Evolutionary conservation across 2,888 invertebrate species (phyloP), one percentile per base, ranked within the genome.

Genomic region (Melinopterus prodromus): DNA sequence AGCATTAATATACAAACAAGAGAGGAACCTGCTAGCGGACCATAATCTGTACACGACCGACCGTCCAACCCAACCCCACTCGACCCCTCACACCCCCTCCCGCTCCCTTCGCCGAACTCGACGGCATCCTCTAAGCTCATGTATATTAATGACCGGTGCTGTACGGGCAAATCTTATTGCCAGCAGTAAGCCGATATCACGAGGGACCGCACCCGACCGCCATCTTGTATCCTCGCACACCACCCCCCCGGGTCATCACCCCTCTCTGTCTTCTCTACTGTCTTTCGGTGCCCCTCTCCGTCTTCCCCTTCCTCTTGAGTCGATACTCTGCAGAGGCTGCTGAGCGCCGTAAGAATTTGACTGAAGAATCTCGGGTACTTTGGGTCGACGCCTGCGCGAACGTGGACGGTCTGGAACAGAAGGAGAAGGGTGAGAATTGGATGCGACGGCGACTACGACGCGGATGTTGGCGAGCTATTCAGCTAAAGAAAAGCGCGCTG

Each of bases 111-210:
- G 77, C 81, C 77, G 77, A 81, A 80, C 83, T 83, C 83, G 36
- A 74, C 82, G 80, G 82, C 82, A 84, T 83, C 84, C 84, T 84
- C 85, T 86, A 86, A 85, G 86, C 87, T 89, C 88, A 88, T 89
- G 89, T 88, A 88, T 88, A 89, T 89, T 88, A 88, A 88, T 89
- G 89, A 87, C 86, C 88, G 87, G 88, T 86, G 88, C 88, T 88
- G 88, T 88, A 87, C 88, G 82, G 86, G 88, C 88, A 88, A 89
- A 89, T 89, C 89, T 89, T 89, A 89, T 89, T 88, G 88, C 88
- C 85, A 86, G 87, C 87, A 86, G 87, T 88, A 88, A 88, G 88
- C 88, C 87, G 88, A 88, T 87, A 87, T 86, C 87, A 37, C 74
- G 86, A 88, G 87, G 87, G 87, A 87, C 87, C 87, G 86, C 87